A percentile compares a stretch with the other conserved stretches of the same genome.
Evolutionary conservation across 2,888 invertebrate genomes (phyloP).

Genomic region (Plusia festucae): DNA sequence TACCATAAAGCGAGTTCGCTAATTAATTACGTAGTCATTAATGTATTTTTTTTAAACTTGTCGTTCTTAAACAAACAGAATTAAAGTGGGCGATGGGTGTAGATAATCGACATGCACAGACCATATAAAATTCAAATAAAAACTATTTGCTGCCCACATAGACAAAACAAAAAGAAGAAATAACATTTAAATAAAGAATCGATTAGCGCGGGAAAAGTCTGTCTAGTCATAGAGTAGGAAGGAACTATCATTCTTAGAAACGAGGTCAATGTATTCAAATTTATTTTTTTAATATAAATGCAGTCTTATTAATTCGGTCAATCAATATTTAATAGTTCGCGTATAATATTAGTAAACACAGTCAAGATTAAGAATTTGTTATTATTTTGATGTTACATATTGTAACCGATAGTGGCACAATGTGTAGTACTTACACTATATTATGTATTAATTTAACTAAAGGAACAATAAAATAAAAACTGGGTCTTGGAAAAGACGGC

Average conservation of each 20-base stretch:
- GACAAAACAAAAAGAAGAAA: not conserved
- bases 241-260: conserved; percentile 3
- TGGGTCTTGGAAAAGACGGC: no score
- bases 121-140: conserved; percentile 28
- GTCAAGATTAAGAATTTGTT: not conserved
- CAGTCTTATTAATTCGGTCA: conserved; percentile 1
- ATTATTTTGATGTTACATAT: not conserved
- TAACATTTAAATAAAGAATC: conserved; percentile 7
- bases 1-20: not conserved
- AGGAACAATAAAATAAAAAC: no score
- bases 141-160: conserved; percentile 28
- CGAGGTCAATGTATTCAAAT: not conserved
- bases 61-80: conserved; percentile 37
- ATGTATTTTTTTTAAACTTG: conserved; percentile 18
- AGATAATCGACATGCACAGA: conserved; percentile 30
- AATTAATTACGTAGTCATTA: conserved; percentile 19
- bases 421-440: no score
- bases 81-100: conserved; percentile 19
- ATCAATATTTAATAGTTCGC: not conserved
- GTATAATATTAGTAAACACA: not conserved
- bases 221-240: not conserved
- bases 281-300: not conserved
- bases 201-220: not conserved
- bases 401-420: not conserved
- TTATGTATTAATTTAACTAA: not conserved